Base-by-base conservation (phyloP, 2,888 invertebrate genomes). In the Scaptomyza polygonia region DNA sequence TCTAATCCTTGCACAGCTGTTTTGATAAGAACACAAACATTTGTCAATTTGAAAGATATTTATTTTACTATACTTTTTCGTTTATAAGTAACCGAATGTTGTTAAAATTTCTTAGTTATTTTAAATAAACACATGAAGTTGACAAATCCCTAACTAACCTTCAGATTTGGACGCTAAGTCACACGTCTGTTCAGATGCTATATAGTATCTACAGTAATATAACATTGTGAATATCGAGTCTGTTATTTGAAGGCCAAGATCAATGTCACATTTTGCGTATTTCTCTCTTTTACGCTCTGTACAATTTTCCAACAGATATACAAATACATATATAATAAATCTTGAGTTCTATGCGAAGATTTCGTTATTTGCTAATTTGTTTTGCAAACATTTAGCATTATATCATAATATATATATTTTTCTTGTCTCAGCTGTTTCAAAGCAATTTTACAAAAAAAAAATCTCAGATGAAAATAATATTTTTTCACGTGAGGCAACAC, bases 171-270 rank as follows among this genome's bases (percentile, higher is more conserved):
- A 5, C 25, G 5, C 8, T 5, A 12, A 27, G 25, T 25, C 32
- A 25, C 16, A 34, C n/a, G 36, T 14, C 36, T 21, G 27, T 18
- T 18, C 9, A 27, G 9, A 16, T 18, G 18, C 11, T 21, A 25
- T 11, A 11, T 21, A 18, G 8, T 21, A 21, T 9, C 32, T 12
- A 21, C 11, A 43, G 12, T 47, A 18, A 5, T 58, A 29, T 29
- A 29, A 7, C 25, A 36, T 12, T 25, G 34, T 8, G 49, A 21
- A 25, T 34, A 47, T 47, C 2, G 51, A 32, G 45, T 64, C 57
- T 64, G 55, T 18, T 55, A 32, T 70, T 59, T 86, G 86, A 87
- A 82, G 82, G 82, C 88, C 79, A 87, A 78, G 86, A 87, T 88
- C 82, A 88, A 82, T 69, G 88, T 85, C 88, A 82, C 76, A 75